Base-by-base conservation (phyloP, 1,140 invertebrate genomes). In the Scaptomyza graminum region DNA sequence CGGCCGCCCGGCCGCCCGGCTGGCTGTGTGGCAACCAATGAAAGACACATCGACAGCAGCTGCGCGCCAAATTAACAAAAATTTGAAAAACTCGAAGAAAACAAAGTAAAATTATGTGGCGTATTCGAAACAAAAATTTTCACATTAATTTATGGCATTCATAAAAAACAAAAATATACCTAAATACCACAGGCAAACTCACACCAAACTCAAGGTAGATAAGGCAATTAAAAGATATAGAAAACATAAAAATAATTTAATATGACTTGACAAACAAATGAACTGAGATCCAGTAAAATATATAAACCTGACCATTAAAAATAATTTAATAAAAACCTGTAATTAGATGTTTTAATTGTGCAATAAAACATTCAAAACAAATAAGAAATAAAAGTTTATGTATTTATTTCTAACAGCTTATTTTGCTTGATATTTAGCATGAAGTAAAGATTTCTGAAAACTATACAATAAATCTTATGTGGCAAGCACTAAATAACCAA, bases 41-140 rank as follows among this genome's bases (percentile, higher is more conserved):
- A 82, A 85, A 85, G 82, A 85, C 78, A 85, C 82, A 85, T 85
- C 82, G 82, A 85, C 83, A 81, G 82, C 82, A 85, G 82, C 82
- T 85, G 82, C 83, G 78, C 82, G 69, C 67, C 82, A 74, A 74
- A 69, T 74, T 59, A 77, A 77, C 64, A 61, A 64, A 87, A 81
- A 78, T 81, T 87, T 62, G 43, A 66, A 85, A 31, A 31, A 22
- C 0, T 22, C 18, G 71, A 37, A 63, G 55, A 72, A 67, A 72
- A 75, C 82, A 87, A 87, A 85, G 82, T 85, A 78, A 85, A 80
- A 54, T 55, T 46, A 62, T 73, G 74, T 76, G 31, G 62, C 72
- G 62, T 74, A 56, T 80, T 69, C 71, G 60, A 71, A 66, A 77
- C 69, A 77, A 76, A 60, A 63, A 87, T 12, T 69, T 87, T 84